Conservation (phyloP, 1,140 invertebrate species). For the Eurosta solidaginis region DNA sequence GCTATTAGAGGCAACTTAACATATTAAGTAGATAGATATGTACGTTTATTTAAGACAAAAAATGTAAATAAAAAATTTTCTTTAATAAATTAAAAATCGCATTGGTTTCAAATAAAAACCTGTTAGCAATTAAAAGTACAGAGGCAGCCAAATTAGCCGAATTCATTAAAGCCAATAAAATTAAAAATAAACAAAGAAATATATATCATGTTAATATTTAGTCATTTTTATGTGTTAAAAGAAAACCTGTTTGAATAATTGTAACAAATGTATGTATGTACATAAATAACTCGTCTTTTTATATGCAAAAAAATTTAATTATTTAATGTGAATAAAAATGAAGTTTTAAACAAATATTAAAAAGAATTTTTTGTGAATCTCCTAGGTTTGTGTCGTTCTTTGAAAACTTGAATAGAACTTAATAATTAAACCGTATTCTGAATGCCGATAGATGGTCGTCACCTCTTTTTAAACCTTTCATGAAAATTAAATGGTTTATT, state of each 20-base stretch:
- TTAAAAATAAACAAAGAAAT: neutral
- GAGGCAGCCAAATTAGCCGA: neutral
- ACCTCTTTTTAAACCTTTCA: no score
- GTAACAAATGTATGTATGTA: conserved; percentile 27
- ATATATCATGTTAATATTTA: neutral
- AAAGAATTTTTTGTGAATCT: no score
- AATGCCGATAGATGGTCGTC: no score
- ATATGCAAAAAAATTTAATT: neutral
- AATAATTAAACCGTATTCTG: no score
- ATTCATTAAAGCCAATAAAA: neutral
- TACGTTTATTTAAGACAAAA: no score
- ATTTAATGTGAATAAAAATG: neutral
- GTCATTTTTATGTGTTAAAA: neutral
- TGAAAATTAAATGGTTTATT: no score
- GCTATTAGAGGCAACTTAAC: neutral
- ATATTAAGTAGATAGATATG: no score
- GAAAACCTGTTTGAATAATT: neutral
- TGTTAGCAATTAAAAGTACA: neutral
- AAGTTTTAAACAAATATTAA: neutral
- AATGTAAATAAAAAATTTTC: neutral
- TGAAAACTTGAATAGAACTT: no score
- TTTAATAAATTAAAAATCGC: neutral
- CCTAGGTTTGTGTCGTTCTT: no score
- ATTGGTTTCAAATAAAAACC: neutral
- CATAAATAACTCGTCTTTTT: conserved; percentile 24